Evolutionary conservation across 2,113 vertebrate species (phyloP), one percentile per base, ranked within the genome.

Genomic region (Hydrochoerus hydrochaeris): DNA sequence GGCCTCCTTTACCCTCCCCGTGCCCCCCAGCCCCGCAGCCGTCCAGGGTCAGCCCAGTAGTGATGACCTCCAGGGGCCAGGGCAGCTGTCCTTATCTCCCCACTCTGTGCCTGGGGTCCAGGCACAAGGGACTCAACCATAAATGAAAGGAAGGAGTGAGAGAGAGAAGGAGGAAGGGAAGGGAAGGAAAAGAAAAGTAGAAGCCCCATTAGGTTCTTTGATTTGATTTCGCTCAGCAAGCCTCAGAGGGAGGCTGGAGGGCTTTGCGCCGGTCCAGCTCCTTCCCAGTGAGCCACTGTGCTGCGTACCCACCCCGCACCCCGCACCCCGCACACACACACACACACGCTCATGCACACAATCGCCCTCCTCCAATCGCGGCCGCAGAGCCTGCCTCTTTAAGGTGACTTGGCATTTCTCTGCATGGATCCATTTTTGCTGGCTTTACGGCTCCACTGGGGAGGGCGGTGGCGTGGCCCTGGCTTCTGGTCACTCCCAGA

Each of bases 381-480:
- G 38, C 95, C 80, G 67, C 54, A 95, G 94, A 54, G 85, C 95
- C 96, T 96, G 97, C 96, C 90, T 94, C 97, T 98, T 97, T 97
- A 97, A 97, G 96, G 97, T 97, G 97, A 98, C 95, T 97, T 95
- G 95, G 96, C 96, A 95, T 96, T 97, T 98, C 89, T 97, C 87
- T 97, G 95, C 4, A 1, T 63, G 93, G 89, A 91, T 97, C 96
- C 97, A 95, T 95, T 86, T 94, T 97, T 89, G 91, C 95, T 58
- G 52, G 78, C 91, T 86, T 63, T 67, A 35, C 44, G 35, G 67
- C 44, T 65, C 69, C 16, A 54, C 86, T 84, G 88, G 89, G 89
- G 95, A 84, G 62, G 28, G 49, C 41, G 4, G 49, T 19, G 3
- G 75, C 46, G 14, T 4, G 44, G 90, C 69, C 69, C 69, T 24